Evolutionary conservation across 37 sponge, comb jelly and placozoan species (phyloP), one percentile per base, ranked within the genome.

Genomic region (Eunapius fragilis): DNA sequence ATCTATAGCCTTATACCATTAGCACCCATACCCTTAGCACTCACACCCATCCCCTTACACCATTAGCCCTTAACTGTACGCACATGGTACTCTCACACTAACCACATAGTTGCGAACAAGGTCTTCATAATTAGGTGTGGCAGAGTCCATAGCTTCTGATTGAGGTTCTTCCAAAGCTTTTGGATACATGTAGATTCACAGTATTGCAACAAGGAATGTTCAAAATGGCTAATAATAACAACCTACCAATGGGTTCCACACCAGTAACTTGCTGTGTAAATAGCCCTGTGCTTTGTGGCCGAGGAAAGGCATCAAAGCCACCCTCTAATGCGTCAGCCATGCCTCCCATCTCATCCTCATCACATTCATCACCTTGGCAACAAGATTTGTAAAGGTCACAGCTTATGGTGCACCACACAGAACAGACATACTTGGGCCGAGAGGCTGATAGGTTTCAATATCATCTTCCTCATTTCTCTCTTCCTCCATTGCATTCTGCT

Each of bases 181-280:
- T 70, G 2, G 38, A 11, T 7, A 31, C 69, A 80, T 25, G n/a
- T n/a, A n/a, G n/a, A n/a, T n/a, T n/a, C n/a, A n/a, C n/a, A n/a
- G n/a, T n/a, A 36, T 3, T 17, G 37, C 77, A 28, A 25, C 25
- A 76, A 38, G 10, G 27, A 38, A 81, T 81, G 71, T 33, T n/a
- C 68, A 26, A 30, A 32, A 0, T 1, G 14, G 2, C 11, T 36
- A 37, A 17, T 68, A 24, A 47, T 23, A 33, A 25, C 83, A 5
- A 13, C 73, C 27, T 37, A 89, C 90, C 90, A 80, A 89, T 89
- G 0, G 90, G 90, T 48, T 89, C 85, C 70, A 90, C 87, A 25
- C 87, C 91, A 12, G 70, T 71, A 30, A 79, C 73, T 25, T 13
- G 34, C 2, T n/a, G n/a, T 37, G 31, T 22, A 33, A 22, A 41